A percentile compares a stretch with the other conserved stretches of the same genome.
phyloP scores from a whole-genome alignment of 2,888 invertebrate genomes.

The Thymelicus acteon region DNA sequence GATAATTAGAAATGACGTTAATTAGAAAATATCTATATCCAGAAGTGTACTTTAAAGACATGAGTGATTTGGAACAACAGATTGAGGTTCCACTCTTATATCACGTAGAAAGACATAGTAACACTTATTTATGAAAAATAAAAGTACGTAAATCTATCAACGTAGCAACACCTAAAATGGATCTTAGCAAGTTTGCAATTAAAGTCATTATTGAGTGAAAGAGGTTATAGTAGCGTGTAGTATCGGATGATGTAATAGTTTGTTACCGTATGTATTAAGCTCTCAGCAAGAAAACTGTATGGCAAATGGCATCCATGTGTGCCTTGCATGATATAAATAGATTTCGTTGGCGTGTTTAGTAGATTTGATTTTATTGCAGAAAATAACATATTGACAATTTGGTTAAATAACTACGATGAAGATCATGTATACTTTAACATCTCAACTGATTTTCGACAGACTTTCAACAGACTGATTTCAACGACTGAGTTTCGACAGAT shows the following conservation, averaged over 20 bases:
- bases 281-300: conserved; percentile 44
- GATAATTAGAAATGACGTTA: background rate
- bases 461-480: no score
- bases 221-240: conserved; percentile 17
- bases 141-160: background rate
- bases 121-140: background rate
- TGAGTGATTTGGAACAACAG: no score
- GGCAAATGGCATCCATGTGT: conserved; percentile 50
- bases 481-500: no score
- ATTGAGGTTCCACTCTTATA: no score
- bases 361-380: conserved; percentile 2
- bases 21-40: no score
- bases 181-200: conserved; percentile 10
- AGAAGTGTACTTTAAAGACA: no score
- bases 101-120: no score
- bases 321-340: conserved; percentile 44
- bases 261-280: conserved; percentile 44
- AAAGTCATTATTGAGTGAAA: conserved; percentile 8
- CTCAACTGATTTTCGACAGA: no score
- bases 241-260: conserved; percentile 54
- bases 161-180: conserved; percentile 1
- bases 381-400: background rate
- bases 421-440: background rate
- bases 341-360: background rate
- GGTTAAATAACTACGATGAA: background rate